phyloP scores from a whole-genome alignment of 2,888 invertebrate species.

The Drosophila diplacantha region DNA sequence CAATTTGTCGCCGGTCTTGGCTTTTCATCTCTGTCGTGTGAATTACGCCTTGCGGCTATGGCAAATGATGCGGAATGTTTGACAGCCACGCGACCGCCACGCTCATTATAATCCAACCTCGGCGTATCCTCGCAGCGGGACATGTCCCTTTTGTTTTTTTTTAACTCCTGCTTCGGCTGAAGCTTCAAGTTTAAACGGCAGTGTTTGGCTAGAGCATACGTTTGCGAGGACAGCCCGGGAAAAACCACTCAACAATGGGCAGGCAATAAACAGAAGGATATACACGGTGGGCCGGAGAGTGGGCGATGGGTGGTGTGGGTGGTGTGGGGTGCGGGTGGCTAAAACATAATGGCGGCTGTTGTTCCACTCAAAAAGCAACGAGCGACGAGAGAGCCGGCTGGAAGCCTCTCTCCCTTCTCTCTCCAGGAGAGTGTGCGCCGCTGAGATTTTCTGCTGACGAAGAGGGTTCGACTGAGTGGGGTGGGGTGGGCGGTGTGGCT shows the following conservation, averaged over 20 bases:
- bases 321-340: constrained; percentile 4
- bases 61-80: constrained; percentile 73
- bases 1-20: constrained; percentile 63
- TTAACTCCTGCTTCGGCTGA: constrained; percentile 25
- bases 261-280: constrained; percentile 63
- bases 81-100: constrained; percentile 68
- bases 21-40: constrained; percentile 62
- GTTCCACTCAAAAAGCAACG: constrained; percentile 64
- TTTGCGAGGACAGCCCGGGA: constrained; percentile 42
- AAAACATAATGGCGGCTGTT: constrained; percentile 68
- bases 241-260: constrained; percentile 68
- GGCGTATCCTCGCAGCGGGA: constrained; percentile 59
- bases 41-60: constrained; percentile 66
- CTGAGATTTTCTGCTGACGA: constrained; percentile 66
- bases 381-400: constrained; percentile 52
- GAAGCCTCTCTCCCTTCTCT: constrained; percentile 46
- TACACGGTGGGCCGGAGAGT: constrained; percentile 15
- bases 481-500: constrained; percentile 27
- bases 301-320: background rate
- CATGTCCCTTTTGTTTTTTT: constrained; percentile 56
- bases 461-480: constrained; percentile 53
- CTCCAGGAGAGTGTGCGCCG: constrained; percentile 33
- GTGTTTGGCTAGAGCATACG: constrained; percentile 68
- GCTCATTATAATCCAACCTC: constrained; percentile 56
- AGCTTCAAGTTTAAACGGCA: constrained; percentile 67